A percentile compares a stretch with the other conserved stretches of the same genome.
Evolutionary conservation across 2,113 vertebrate species (phyloP).

Genomic region (Corythoichthys intestinalis): DNA sequence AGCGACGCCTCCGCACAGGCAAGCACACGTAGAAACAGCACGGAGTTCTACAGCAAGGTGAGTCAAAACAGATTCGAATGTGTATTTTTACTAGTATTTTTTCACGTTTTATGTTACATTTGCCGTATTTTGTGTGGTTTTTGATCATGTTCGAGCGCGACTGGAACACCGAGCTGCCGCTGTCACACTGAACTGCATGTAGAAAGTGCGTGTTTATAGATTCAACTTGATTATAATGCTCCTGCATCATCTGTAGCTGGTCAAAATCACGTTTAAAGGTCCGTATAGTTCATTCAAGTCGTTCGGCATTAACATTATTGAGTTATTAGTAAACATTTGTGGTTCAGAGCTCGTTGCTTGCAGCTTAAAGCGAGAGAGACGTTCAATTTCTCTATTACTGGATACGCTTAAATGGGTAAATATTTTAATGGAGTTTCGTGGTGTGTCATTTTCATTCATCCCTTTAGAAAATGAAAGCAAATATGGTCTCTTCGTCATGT

Average conservation of each 20-base stretch:
- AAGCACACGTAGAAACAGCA: neutral
- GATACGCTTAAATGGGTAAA: neutral
- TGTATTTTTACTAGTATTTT: neutral
- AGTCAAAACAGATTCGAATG: neutral
- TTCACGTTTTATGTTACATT: rapidly evolving
- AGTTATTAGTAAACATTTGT: neutral
- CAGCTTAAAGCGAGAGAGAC: neutral
- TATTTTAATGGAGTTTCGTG: neutral
- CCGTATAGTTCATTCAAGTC: rapidly evolving
- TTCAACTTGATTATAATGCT: neutral
- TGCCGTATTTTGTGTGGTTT: neutral
- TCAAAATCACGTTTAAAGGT: rapidly evolving
- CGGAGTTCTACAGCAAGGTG: slow-evolving; percentile 24
- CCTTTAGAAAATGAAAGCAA: too few species aligned
- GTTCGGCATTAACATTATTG: slow-evolving; percentile 7
- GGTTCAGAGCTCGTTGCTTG: neutral
- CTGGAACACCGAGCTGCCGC: too few species aligned
- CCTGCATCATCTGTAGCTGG: rapidly evolving
- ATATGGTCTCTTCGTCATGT: too few species aligned
- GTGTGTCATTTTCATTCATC: neutral
- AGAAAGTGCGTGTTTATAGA: neutral
- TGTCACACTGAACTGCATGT: slow-evolving; percentile 4
- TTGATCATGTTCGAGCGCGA: neutral
- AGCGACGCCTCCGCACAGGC: slow-evolving; percentile 15
- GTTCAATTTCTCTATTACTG: neutral